Base-by-base conservation (phyloP, 2,113 vertebrate genomes). In the Callopanchax toddi region DNA sequence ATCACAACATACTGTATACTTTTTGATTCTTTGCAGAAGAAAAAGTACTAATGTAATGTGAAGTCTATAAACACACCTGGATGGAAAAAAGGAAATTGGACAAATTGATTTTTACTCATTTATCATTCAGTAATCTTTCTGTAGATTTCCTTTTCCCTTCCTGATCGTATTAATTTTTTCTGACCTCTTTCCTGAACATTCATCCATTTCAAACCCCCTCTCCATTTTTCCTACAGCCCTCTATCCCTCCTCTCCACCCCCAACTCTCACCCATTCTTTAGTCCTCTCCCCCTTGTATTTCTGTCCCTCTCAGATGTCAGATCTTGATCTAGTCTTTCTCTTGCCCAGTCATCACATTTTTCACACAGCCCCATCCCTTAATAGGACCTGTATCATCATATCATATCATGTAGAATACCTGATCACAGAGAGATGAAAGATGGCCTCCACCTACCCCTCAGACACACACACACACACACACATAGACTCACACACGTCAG, bases 331-430 rank as follows among this genome's bases (percentile, higher is more conserved):
- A 75, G 76, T 86, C 84, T 83, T 91, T 88, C 60, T 68, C 84
- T 86, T 84, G 76, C 74, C 82, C 73, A 89, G 89, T 91, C 87
- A 87, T 89, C 86, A 87, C 84, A 84, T 91, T 87, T 86, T 89
- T 89, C 85, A 89, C 84, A 86, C 85, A 79, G 53, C 59, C 79
- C 78, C 86, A 85, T 84, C 86, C 82, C 73, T 84, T 89, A 90
- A 91, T 89, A 89, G 86, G 89, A 60, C 76, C 84, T 88, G 90
- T 83, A 88, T 89, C 86, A 87, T 89, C 89, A 86, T 81, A 90
- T 87, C 88, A 85, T 86, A 89, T 87, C 83, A 82, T 86, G 80
- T 74, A 84, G 82, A 88, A 85, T 82, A 86, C 72, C 82, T 80
- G 81, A 87, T 87, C 82, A 85, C 74, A 81, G 80, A 72, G 54